Evolutionary conservation across 2,113 vertebrate species (phyloP), one percentile per base, ranked within the genome.

Genomic region (Ptilorrhoa leucosticta): DNA sequence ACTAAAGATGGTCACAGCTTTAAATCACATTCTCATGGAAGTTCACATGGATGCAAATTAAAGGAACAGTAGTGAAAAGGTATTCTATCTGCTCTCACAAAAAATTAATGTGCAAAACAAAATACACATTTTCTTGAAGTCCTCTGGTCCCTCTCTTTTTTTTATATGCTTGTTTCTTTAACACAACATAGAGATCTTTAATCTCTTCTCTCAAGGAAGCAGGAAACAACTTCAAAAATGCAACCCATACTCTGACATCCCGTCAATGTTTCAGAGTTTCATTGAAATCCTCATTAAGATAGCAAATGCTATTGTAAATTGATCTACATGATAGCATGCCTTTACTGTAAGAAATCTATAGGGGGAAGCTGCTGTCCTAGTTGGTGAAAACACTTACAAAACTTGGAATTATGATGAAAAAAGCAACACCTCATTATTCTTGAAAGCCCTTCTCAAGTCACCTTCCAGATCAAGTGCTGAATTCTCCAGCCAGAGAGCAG

Each of bases 261-360:
- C 54, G 48, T 72, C 37, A 37, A 1, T 18, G 14, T 71, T 87
- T 82, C 47, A 47, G 44, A 39, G 21, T 73, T 88, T 70, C 18
- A 22, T 2, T 2, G 5, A 90, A 90, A 72, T 65, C 16, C 50
- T 76, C 54, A 54, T 88, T 77, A 80, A 80, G 63, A 42, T 6
- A 39, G 21, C 4, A 65, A 83, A 61, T 73, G n/a, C 47, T 23
- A 35, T 17, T 80, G 12, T 35, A 81, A 80, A 28, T 69, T 64
- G 33, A 71, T 87, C 40, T 82, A 60, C 54, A n/a, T 37, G 5
- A 56, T 48, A 65, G 5, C 0, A 0, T 6, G 1, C 11, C 37
- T 57, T 72, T 64, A 53, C n/a, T 47, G 6, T 60, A 85, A 48
- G 51, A 66, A 90, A 87, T 33, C 4, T 51, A 58, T 66, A 61